Conservation (phyloP, 2,888 invertebrate species). For the Diarsia dahlii region DNA sequence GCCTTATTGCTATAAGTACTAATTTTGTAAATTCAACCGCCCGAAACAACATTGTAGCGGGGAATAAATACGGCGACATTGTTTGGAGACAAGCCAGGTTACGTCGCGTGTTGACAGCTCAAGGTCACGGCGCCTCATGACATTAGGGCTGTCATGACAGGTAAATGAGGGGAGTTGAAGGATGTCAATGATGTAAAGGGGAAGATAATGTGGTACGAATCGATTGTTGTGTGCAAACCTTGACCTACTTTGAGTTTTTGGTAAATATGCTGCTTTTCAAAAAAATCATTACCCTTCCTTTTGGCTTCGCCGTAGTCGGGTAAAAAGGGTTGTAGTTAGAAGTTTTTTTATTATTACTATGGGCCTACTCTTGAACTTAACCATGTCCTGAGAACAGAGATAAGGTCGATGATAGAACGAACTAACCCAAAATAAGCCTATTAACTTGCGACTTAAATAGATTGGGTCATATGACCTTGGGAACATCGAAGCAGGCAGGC, state of each 20-base stretch:
- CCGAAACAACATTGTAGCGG: slow-evolving; percentile 44
- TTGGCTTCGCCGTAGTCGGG: no score
- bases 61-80: slow-evolving; percentile 54
- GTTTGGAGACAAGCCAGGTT: slow-evolving; percentile 50
- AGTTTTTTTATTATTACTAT: no score
- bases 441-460: no score
- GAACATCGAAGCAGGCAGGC: no score
- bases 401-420: no score
- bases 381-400: no score
- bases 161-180: slow-evolving; percentile 14
- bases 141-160: slow-evolving; percentile 38
- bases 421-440: no score
- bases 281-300: no score
- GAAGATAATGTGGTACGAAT: neutral
- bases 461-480: no score
- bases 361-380: no score
- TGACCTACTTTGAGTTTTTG: neutral
- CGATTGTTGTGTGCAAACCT: neutral
- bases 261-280: neutral
- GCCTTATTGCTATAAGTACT: slow-evolving; percentile 12
- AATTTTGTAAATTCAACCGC: slow-evolving; percentile 31
- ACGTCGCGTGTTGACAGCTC: slow-evolving; percentile 58
- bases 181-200: slow-evolving; percentile 6
- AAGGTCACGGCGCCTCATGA: slow-evolving; percentile 49
- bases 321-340: no score